Evolutionary conservation across 2,797 vertebrate genomes (phyloP).

Genomic region (Lindbergichthys nudifrons): DNA sequence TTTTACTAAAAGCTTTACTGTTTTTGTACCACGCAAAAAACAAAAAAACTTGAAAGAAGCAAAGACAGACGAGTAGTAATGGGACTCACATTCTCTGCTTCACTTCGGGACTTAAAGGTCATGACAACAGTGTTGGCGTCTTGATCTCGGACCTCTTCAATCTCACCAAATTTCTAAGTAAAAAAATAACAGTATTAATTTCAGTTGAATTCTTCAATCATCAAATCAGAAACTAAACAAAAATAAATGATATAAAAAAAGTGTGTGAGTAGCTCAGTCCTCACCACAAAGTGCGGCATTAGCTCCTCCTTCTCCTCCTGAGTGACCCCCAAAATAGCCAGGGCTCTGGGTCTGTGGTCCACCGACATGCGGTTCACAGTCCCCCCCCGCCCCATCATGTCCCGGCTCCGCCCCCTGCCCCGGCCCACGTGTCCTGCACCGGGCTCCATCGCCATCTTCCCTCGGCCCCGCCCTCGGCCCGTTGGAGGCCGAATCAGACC

Average conservation of each 20-base stretch:
- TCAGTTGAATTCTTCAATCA: background rate
- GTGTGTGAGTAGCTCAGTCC: conserved; percentile 38
- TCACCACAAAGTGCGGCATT: conserved; percentile 95
- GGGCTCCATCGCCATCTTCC: conserved; percentile 87
- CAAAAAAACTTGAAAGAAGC: background rate
- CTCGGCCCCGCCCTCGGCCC: conserved; percentile 89
- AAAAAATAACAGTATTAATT: background rate
- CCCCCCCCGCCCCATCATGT: conserved; percentile 85
- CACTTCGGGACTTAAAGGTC: conserved; percentile 90
- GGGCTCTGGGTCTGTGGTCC: conserved; percentile 93
- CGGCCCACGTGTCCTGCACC: conserved; percentile 83
- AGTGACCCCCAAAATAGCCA: conserved; percentile 89
- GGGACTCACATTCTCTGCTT: conserved; percentile 91
- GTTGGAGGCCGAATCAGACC: conserved; percentile 88
- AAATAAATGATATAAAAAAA: too few species aligned
- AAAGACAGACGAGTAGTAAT: background rate
- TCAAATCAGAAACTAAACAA: background rate
- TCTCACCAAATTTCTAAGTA: conserved; percentile 91
- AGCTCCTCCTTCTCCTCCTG: conserved; percentile 96
- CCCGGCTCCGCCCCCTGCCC: conserved; percentile 89
- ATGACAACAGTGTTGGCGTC: conserved; percentile 90
- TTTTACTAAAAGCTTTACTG: background rate
- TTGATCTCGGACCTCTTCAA: conserved; percentile 91
- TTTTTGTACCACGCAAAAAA: background rate
- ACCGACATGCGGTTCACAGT: conserved; percentile 92